Evolutionary conservation across 2,797 vertebrate genomes (phyloP), one percentile per base, ranked within the genome.

Genomic region (Enteromius radiatus): DNA sequence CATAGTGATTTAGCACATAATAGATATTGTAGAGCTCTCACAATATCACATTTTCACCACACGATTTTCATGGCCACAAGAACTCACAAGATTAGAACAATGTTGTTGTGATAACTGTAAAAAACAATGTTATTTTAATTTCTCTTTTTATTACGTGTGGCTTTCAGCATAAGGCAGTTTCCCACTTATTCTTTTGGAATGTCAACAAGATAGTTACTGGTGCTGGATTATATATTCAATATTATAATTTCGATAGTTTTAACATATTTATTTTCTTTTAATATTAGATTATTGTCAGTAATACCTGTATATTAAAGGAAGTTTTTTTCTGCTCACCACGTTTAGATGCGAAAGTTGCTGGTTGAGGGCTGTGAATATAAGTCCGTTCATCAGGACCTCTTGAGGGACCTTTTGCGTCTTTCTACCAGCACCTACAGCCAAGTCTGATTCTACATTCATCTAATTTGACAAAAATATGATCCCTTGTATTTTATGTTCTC

Each of bases 361-460:
- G 96, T 97, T 78, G 97, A 99, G 83, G 97, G 97, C 82, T 96
- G 96, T 84, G 96, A 97, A 90, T 99, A 98, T 87, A 99, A 96
- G 94, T 95, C 93, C 75, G 90, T 97, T 83, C 97, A 99, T 90
- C 96, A 96, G 86, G 95, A 97, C 88, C 93, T 99, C 91, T 96
- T 99, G 76, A 95, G 94, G 89, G 96, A 99, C 90, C 97, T 99
- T 84, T 88, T 99, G 86, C 95, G 95, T 68, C 94, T 99, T 88
- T 99, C 97, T 33, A 99, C 97, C 61, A 99, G 97, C 93, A 96
- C 97, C 2, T 99, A 99, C 38, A 97, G 98, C 89, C 97, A 99
- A 95, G 98, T 98, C 91, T 84, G 41, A 59, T 68, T 76, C 19
- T 19, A 77, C 8, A 9, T 77, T 11, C 1, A 10, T 8, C 1